A percentile compares a stretch with the other conserved stretches of the same genome.
phyloP scores from a whole-genome alignment of 2,888 invertebrate genomes.

The Vanessa cardui region DNA sequence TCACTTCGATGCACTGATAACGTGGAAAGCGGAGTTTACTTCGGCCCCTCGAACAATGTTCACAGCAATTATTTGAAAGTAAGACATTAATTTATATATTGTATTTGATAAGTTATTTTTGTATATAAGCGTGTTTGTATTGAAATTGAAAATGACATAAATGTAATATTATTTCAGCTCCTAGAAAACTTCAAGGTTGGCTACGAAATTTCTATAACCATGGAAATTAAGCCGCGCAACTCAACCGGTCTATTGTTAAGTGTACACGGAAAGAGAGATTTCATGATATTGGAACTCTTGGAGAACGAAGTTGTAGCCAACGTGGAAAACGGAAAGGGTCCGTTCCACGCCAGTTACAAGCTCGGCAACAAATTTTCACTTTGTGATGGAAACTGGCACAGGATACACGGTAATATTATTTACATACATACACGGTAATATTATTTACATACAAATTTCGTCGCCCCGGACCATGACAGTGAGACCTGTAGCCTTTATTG shows the following conservation, averaged over 20 bases:
- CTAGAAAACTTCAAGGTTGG: conserved; percentile 91
- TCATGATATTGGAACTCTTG: conserved; percentile 92
- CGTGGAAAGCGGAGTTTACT: conserved; percentile 92
- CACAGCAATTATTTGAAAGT: conserved; percentile 88
- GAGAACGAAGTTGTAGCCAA: conserved; percentile 92
- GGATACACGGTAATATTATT: conserved; percentile 85
- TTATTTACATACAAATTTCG: too few species aligned
- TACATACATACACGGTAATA: too few species aligned
- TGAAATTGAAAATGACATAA: too few species aligned
- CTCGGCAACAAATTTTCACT: conserved; percentile 86
- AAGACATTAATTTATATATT: conserved; percentile 10
- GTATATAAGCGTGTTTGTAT: too few species aligned
- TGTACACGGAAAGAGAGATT: conserved; percentile 92
- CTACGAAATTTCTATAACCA: conserved; percentile 87
- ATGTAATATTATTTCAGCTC: conserved; percentile 56
- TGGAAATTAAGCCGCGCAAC: conserved; percentile 94
- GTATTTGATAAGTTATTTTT: not conserved
- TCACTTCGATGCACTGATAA: conserved; percentile 91
- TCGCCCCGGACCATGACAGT: too few species aligned
- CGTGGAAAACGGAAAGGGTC: conserved; percentile 92
- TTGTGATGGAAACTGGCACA: conserved; percentile 98
- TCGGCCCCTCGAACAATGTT: conserved; percentile 83
- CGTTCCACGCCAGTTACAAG: conserved; percentile 88
- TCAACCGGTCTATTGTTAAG: conserved; percentile 93
- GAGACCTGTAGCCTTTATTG: too few species aligned